Conservation (phyloP, 2,797 vertebrate genomes). For the Tangara arthus region DNA sequence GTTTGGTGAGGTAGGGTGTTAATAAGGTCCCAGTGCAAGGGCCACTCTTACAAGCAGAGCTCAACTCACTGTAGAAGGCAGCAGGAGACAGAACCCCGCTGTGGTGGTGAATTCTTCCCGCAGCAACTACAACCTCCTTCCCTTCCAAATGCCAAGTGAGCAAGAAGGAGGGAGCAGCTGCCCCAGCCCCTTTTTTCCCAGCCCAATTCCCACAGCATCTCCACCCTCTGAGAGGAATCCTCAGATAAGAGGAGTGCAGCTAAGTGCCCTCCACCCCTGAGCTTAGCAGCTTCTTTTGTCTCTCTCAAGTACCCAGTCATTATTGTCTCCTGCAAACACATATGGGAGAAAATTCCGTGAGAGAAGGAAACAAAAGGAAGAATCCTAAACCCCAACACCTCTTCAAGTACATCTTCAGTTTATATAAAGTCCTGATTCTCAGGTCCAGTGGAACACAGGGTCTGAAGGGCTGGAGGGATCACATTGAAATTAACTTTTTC, state of each 20-base stretch:
- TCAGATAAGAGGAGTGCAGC: neutral
- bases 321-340: neutral
- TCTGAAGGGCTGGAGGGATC: neutral
- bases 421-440: neutral
- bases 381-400: neutral
- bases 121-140: neutral
- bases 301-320: accelerated
- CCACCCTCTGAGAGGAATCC: neutral
- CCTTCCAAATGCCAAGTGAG: accelerated
- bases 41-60: accelerated
- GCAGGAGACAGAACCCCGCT: neutral
- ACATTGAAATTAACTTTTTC: neutral
- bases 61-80: neutral
- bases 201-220: accelerated
- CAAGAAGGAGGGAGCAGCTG: neutral
- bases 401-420: neutral
- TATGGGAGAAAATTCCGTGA: neutral
- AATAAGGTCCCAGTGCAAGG: neutral
- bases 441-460: neutral
- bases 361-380: neutral
- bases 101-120: too few species aligned
- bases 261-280: neutral
- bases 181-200: neutral
- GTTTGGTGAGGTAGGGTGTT: neutral
- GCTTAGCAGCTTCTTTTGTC: neutral